Conservation (phyloP, 2,797 vertebrate species). For the Potorous gilbertii region DNA sequence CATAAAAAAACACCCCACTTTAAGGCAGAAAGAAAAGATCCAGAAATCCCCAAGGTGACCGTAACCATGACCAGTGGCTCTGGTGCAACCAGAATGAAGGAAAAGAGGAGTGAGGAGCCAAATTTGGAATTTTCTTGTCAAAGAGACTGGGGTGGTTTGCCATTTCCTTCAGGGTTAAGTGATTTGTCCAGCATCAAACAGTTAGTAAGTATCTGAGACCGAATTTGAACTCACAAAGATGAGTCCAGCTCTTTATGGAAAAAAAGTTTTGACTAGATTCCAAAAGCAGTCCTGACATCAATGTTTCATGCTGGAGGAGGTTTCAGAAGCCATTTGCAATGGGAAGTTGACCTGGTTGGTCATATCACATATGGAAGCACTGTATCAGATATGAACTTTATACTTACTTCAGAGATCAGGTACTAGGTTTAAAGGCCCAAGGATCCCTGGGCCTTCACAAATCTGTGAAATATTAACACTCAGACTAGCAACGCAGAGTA, state of each 20-base stretch:
- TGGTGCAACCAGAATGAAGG: no score
- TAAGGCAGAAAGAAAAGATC: neutral
- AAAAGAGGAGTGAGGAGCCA: neutral
- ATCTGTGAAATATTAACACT: slow-evolving; percentile 47
- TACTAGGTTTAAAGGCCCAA: slow-evolving; percentile 2
- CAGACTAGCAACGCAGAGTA: neutral
- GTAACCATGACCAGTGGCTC: neutral
- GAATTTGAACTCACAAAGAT: neutral
- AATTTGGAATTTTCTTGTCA: neutral
- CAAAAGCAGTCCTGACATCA: neutral
- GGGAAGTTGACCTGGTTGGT: neutral
- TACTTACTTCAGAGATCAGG: neutral
- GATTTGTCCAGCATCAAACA: neutral
- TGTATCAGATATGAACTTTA: slow-evolving; percentile 5
- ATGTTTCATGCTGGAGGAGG: neutral
- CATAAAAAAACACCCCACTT: slow-evolving; percentile 96
- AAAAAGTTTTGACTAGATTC: neutral
- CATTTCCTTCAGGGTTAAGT: neutral
- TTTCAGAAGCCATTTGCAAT: neutral
- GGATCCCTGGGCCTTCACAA: neutral
- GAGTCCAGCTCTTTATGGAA: neutral
- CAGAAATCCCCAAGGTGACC: neutral
- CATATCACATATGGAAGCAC: neutral
- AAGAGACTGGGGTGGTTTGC: neutral
- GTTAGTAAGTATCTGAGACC: neutral